Percentiles rank a stretch among this genome's conserved stretches.
Evolutionary conservation across 2,888 invertebrate genomes (phyloP).

Genomic region (Cephus pulcher): DNA sequence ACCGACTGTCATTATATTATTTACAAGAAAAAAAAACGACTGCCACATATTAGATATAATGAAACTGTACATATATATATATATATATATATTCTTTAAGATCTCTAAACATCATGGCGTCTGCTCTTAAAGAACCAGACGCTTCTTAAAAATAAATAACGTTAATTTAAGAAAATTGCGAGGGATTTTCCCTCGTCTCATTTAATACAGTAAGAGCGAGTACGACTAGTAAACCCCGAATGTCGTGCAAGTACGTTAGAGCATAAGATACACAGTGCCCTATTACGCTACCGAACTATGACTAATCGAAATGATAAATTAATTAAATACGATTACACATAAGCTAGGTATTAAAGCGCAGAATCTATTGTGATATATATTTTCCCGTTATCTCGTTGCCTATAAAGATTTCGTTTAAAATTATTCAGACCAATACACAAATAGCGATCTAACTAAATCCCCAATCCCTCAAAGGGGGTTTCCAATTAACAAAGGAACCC

Average conservation of each 20-base stretch:
- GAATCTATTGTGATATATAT: conserved; percentile 23
- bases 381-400: background rate
- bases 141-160: background rate
- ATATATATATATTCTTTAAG: background rate
- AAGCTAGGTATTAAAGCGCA: conserved; percentile 2
- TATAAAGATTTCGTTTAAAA: background rate
- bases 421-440: background rate
- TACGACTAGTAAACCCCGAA: no score
- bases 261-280: background rate
- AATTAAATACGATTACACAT: background rate
- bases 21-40: background rate
- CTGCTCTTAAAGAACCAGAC: background rate
- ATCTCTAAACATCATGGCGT: background rate
- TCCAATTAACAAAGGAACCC: background rate
- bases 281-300: background rate
- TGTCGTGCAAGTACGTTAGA: no score
- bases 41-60: background rate
- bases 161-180: background rate
- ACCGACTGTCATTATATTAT: background rate
- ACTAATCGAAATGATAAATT: background rate
- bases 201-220: background rate
- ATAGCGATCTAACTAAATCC: background rate
- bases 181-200: background rate
- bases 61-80: background rate
- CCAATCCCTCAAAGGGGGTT: background rate